Conservation (phyloP, 1,140 invertebrate species). For the Scylla paramamosain region DNA sequence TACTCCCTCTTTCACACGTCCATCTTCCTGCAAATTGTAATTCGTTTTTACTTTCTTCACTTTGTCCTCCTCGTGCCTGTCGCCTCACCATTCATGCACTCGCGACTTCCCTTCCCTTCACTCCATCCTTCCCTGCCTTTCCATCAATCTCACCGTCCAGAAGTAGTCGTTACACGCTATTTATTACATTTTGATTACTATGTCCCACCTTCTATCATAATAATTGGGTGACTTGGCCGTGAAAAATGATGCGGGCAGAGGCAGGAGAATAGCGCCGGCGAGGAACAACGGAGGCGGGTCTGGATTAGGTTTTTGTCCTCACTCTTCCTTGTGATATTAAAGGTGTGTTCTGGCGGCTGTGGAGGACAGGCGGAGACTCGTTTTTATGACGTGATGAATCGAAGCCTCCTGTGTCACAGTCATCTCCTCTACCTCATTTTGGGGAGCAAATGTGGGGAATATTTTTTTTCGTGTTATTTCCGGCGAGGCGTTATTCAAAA, state of each 20-base stretch:
- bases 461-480: no score
- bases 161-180: background rate
- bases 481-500: no score
- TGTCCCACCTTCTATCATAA: background rate
- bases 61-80: no score
- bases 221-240: background rate
- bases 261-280: background rate
- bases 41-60: no score
- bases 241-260: background rate
- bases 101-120: no score
- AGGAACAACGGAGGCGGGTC: background rate
- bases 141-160: background rate
- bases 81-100: no score
- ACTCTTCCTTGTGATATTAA: background rate
- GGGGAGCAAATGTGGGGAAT: no score
- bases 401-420: background rate
- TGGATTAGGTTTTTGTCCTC: conserved; percentile 10
- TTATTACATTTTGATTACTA: background rate
- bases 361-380: background rate
- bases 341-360: background rate
- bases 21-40: no score
- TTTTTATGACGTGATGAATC: background rate
- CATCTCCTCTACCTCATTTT: background rate
- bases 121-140: background rate
- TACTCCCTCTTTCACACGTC: no score